These are phyloP conservation scores for Pollenia griseotomentosa DNA, from an alignment of 2,888 invertebrate species.

Conservation along the genomic window DNA sequence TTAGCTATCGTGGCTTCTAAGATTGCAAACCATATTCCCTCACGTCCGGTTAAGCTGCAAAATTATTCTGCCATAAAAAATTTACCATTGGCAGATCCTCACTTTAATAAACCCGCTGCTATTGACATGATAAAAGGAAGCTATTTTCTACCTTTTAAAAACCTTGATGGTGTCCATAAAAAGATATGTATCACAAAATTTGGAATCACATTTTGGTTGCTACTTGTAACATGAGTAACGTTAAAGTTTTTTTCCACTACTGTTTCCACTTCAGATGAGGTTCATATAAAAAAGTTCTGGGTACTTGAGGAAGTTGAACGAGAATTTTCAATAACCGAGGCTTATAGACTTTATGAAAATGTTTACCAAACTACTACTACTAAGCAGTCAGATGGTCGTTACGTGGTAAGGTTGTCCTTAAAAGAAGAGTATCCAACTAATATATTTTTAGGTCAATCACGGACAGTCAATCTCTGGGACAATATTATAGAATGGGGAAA, in stretches of 20 bases:
- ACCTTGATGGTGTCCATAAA: not conserved
- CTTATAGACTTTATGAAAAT: conserved; percentile 25
- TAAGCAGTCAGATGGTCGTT: not conserved
- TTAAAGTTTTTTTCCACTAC: not conserved
- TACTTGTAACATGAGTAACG: not conserved
- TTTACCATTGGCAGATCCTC: not conserved
- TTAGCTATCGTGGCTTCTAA: conserved; percentile 2
- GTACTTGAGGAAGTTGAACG: not conserved
- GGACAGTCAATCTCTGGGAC: not conserved
- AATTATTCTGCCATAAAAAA: not conserved
- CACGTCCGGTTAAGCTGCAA: not conserved
- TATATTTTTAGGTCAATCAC: not conserved
- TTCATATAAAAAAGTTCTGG: not conserved
- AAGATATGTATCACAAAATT: too few relatives aligned
- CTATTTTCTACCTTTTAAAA: not conserved
- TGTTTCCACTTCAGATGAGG: not conserved
- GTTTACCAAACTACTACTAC: not conserved
- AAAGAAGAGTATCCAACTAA: not conserved
- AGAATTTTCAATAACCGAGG: not conserved
- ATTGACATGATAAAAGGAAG: conserved; percentile 17
- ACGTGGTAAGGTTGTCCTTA: not conserved
- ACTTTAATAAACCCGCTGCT: not conserved
- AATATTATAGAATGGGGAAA: not conserved
- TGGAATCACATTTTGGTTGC: conserved; percentile 18
- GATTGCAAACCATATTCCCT: not conserved